These are phyloP conservation scores for Andrena marginata DNA, from an alignment of 2,888 invertebrate genomes.

Conservation along the genomic window DNA sequence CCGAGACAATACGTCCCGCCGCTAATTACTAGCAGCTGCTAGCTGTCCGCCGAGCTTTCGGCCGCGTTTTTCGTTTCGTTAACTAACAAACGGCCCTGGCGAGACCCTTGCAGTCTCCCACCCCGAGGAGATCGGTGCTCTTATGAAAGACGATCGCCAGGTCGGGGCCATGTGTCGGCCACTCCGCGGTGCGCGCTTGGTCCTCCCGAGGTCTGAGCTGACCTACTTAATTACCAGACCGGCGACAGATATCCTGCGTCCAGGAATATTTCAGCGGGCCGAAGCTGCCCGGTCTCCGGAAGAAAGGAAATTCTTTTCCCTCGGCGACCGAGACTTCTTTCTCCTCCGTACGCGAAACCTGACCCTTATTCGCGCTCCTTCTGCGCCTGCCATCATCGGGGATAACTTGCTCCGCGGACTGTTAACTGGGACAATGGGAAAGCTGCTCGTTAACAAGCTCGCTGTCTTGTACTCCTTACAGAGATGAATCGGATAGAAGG, in stretches of 20 bases:
- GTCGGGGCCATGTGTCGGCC: constrained; percentile 60
- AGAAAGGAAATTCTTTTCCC: constrained; percentile 15
- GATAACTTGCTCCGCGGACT: constrained; percentile 27
- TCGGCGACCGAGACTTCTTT: background rate
- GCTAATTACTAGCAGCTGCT: constrained; percentile 55
- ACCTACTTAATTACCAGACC: constrained; percentile 61
- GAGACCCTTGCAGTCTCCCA: background rate
- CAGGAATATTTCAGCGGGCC: constrained; percentile 47
- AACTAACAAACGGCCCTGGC: constrained; percentile 25
- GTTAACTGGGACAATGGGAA: constrained; percentile 25
- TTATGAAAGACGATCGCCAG: constrained; percentile 6
- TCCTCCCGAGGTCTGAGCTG: constrained; percentile 30
- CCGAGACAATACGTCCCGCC: constrained; percentile 27
- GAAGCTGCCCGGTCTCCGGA: constrained; percentile 15
- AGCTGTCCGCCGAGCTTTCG: constrained; percentile 19
- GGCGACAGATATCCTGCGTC: constrained; percentile 57
- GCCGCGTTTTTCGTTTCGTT: background rate
- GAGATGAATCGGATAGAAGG: background rate
- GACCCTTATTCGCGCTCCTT: constrained; percentile 1
- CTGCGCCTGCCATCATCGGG: constrained; percentile 30
- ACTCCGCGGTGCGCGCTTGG: constrained; percentile 34
- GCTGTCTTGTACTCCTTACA: background rate
- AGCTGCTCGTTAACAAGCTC: constrained; percentile 34
- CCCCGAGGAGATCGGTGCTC: constrained; percentile 9
- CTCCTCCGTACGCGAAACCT: background rate